Conservation (phyloP, 2,113 vertebrate species). For the Tetraodon nigroviridis region DNA sequence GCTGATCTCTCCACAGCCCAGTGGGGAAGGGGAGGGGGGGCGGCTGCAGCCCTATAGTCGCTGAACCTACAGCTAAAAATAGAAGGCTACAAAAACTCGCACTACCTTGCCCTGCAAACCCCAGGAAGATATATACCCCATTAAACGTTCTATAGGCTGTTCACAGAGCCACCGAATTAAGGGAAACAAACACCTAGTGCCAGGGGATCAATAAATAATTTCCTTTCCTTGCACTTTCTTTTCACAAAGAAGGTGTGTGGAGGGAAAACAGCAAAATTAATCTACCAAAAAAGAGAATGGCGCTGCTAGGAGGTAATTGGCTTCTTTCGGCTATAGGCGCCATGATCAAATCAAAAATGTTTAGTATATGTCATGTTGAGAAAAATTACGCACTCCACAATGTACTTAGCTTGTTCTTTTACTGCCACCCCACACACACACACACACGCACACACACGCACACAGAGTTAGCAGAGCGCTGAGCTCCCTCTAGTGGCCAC, state of each 20-base stretch:
- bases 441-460: not conserved
- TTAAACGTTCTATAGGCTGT: constrained; percentile 47
- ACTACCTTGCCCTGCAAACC: constrained; percentile 22
- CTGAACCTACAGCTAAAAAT: constrained; percentile 72
- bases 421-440: constrained; percentile 3
- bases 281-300: not conserved
- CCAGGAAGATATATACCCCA: constrained; percentile 46
- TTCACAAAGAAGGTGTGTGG: constrained; percentile 29
- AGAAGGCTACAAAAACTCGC: constrained; percentile 48
- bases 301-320: not conserved
- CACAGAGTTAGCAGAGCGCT: constrained; percentile 15
- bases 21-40: constrained; percentile 36
- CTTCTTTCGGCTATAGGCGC: not conserved
- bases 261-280: constrained; percentile 16
- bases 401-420: constrained; percentile 19
- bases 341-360: not conserved
- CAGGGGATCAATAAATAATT: constrained; percentile 67
- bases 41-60: constrained; percentile 62
- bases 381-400: constrained; percentile 1
- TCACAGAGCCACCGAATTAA: constrained; percentile 47
- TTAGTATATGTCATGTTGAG: not conserved
- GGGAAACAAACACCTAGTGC: constrained; percentile 50
- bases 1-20: constrained; percentile 57
- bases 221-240: constrained; percentile 50
- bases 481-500: constrained; percentile 70